A percentile compares a stretch with the other conserved stretches of the same genome.
phyloP scores from a whole-genome alignment of 2,888 invertebrate genomes.

The Epinotia brunnichana region DNA sequence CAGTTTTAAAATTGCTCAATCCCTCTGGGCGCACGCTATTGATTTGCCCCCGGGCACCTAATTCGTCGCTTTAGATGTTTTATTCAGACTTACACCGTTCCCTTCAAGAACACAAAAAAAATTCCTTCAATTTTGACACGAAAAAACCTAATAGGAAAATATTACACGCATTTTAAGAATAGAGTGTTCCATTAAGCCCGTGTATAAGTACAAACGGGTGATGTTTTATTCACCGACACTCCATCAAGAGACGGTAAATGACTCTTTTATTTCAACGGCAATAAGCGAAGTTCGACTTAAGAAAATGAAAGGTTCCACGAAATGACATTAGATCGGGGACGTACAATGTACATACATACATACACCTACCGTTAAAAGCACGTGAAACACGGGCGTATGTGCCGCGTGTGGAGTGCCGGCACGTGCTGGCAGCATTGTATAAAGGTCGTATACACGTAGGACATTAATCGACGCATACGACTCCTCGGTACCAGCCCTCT shows the following conservation, averaged over 20 bases:
- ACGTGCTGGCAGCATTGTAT: constrained; percentile 1
- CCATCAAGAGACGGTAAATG: constrained; percentile 60
- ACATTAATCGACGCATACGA: constrained; percentile 5
- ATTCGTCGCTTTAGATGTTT: constrained; percentile 76
- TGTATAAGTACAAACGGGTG: constrained; percentile 24
- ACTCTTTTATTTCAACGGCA: constrained; percentile 65
- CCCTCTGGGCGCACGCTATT: constrained; percentile 75
- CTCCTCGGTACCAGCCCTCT: constrained; percentile 20
- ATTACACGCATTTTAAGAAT: constrained; percentile 47
- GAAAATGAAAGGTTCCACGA: constrained; percentile 73
- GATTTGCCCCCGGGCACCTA: constrained; percentile 77
- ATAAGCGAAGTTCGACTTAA: constrained; percentile 65
- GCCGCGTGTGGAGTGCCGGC: constrained; percentile 47
- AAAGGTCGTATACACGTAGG: constrained; percentile 5
- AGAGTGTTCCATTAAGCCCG: constrained; percentile 43
- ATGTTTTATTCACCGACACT: constrained; percentile 67
- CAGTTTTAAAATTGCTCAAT: constrained; percentile 82
- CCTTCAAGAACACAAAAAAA: constrained; percentile 49
- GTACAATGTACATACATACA: constrained; percentile 69
- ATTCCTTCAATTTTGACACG: constrained; percentile 13
- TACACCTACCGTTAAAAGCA: constrained; percentile 73
- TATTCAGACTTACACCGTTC: constrained; percentile 69
- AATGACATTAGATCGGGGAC: constrained; percentile 71
- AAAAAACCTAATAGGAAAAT: constrained; percentile 12
- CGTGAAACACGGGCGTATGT: constrained; percentile 62